Evolutionary conservation across 2,113 vertebrate species (phyloP), one percentile per base, ranked within the genome.

Genomic region (Tympanuchus pallidicinctus): DNA sequence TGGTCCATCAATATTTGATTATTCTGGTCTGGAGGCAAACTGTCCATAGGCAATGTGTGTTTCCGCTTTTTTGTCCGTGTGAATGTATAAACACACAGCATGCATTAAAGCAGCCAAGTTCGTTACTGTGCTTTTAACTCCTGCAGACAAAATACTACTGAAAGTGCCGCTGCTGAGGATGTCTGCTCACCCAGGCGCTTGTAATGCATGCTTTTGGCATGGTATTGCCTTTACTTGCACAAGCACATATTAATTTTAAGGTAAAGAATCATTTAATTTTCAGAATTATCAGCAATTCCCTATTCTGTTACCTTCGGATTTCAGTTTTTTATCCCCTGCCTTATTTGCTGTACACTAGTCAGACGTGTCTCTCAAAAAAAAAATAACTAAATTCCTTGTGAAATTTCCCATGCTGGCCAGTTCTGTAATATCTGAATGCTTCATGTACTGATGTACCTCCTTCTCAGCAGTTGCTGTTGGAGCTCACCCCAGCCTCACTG

Each of bases 401-500:
- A 81, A 63, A 66, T 89, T 79, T 91, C 93, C 83, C 72, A 54
- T 47, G 57, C 61, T 92, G 88, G 86, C 76, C 84, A 66, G n/a
- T 66, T 82, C 83, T 76, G 71, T 78, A 82, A 54, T 82, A 92
- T 84, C 52, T 85, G 81, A 96, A 89, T 0, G 11, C 66, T 85
- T 87, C 74, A 56, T 32, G 74, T 89, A 90, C 83, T 95, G 95
- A 90, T 90, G 78, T 83, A 84, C 60, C 63, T 90, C 45, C 36
- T 54, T 83, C 43, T 88, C 93, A 92, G 90, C 80, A 90, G 86
- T 27, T 94, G 83, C 86, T 92, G 30, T 92, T 94, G 90, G 93
- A 94, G 90, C 16, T 81, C 65, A 79, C 90, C 78, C 92, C 83
- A 87, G 77, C 8, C 13, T 83, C 71, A 78, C 81, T 69, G 59